Base-by-base conservation (phyloP, 2,113 vertebrate species). In the Hyaena hyaena region DNA sequence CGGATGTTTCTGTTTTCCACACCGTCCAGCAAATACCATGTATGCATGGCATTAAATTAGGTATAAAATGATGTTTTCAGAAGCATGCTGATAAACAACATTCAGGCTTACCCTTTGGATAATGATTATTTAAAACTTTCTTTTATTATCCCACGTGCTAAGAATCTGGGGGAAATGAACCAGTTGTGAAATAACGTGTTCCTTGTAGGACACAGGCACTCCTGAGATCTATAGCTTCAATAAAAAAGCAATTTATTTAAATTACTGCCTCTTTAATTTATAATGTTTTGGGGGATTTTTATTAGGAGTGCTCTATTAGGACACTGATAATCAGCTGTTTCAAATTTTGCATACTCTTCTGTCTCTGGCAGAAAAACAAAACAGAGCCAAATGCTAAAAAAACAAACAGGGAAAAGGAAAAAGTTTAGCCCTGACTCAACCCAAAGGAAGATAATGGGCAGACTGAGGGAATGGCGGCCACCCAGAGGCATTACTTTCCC, bases 231-330 rank as follows among this genome's bases (percentile, higher is more conserved):
- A 85, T 97, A 96, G 96, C 84, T 35, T 92, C 94, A 97, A 97
- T 80, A 89, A 93, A 97, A 92, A 85, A 89, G 92, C 96, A 97
- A 96, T 97, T 98, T 73, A 80, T 97, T 97, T 97, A 89, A 88
- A 79, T 98, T 97, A 96, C 61, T 88, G 55, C 93, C 31, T 97
- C 92, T 85, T 74, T 85, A 84, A 61, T 93, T 97, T 97, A 79
- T 53, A 88, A 53, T 95, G 89, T 93, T 96, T 97, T 88, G 96
- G 66, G 66, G 35, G 76, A 94, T 77, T 97, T 97, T 93, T 93
- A 68, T 89, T 97, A 95, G 65, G 43, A 90, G 43, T 71, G 80
- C 33, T 55, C 88, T 48, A 48, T 95, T n/a, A 48, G 79, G 3
- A 11, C 35, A 55, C 43, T 83, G 90, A 76, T 94, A 95, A 98